Percentiles rank a stretch among this genome's conserved stretches.
Evolutionary conservation across 1,140 invertebrate species (phyloP).

Genomic region (Rhyzopertha dominica): DNA sequence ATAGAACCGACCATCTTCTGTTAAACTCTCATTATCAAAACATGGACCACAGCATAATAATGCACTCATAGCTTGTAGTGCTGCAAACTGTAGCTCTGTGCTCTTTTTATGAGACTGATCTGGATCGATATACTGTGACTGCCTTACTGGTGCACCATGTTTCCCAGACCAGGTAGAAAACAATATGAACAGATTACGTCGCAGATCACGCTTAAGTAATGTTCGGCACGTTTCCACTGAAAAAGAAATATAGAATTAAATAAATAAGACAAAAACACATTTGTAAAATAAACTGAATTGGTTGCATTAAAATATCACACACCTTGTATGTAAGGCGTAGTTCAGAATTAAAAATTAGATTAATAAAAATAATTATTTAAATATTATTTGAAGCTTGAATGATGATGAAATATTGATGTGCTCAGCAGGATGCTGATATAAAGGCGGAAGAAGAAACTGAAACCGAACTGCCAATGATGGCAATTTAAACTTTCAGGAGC

Average conservation of each 20-base stretch:
- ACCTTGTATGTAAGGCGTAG: neutral
- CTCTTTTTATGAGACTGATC: conserved; percentile 46
- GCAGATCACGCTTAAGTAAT: conserved; percentile 79
- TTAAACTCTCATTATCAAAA: conserved; percentile 77
- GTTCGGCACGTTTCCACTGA: conserved; percentile 81
- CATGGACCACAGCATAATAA: conserved; percentile 92
- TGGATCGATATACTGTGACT: conserved; percentile 13
- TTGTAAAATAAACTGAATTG: neutral
- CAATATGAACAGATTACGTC: conserved; percentile 82
- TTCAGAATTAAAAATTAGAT: neutral
- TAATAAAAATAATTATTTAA: neutral
- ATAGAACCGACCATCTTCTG: conserved; percentile 90
- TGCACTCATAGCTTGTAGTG: conserved; percentile 86
- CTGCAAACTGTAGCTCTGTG: conserved; percentile 63
- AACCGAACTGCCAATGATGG: too few species aligned
- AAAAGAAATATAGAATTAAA: too few species aligned
- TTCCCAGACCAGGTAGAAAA: conserved; percentile 92
- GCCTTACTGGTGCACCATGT: conserved; percentile 52
- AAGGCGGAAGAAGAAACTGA: too few species aligned
- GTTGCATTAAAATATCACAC: neutral
- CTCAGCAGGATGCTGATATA: too few species aligned
- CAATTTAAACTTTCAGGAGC: too few species aligned
- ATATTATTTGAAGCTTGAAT: conserved; percentile 5
- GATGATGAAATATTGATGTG: too few species aligned
- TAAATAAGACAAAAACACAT: conserved; percentile 13